Base-by-base conservation (phyloP, 2,113 vertebrate species). In the Scortum barcoo region DNA sequence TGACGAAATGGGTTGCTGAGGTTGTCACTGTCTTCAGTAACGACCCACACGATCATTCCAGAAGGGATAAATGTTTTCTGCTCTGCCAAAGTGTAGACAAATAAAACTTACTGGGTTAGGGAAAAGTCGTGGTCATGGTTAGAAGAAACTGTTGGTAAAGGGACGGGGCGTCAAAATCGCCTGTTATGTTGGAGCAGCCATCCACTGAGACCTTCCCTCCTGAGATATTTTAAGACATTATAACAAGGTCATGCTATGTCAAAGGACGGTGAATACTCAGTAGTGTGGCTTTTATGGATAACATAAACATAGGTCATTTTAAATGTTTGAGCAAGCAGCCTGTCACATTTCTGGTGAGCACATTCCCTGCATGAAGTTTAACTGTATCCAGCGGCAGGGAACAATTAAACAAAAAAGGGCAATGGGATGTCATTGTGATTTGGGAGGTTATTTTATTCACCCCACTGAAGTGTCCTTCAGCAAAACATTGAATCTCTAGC, bases 401-500 rank as follows among this genome's bases (percentile, higher is more conserved):
- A 76, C n/a, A 85, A 70, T 84, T 81, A 65, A 84, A 81, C 28
- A 20, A 51, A 61, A 83, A 80, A 62, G 61, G 51, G n/a, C 54
- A 76, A 9, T 30, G 11, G 26, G 51, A 46, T 80, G 66, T n/a
- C 63, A 26, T 63, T 42, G 51, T 77, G 71, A 76, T 79, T 74
- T 81, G 22, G 62, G 53, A 73, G 42, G 53, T 36, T 26, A 56
- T 61, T 19, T 16, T 61, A 5, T 82, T 85, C 83, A 73, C 72
- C 33, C 46, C 36, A 36, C 46, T 89, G 57, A 89, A 90, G 78
- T 76, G 87, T 73, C 72, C 84, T 86, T 80, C 67, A 85, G 72
- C 56, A 33, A 84, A 81, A 90, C 62, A 73, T 40, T 65, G 69
- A 76, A 67, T 71, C 62, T 62, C 22, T 61, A 28, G 24, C 77